phyloP scores from a whole-genome alignment of 2,888 invertebrate species.

The Strigamia crassipes region DNA sequence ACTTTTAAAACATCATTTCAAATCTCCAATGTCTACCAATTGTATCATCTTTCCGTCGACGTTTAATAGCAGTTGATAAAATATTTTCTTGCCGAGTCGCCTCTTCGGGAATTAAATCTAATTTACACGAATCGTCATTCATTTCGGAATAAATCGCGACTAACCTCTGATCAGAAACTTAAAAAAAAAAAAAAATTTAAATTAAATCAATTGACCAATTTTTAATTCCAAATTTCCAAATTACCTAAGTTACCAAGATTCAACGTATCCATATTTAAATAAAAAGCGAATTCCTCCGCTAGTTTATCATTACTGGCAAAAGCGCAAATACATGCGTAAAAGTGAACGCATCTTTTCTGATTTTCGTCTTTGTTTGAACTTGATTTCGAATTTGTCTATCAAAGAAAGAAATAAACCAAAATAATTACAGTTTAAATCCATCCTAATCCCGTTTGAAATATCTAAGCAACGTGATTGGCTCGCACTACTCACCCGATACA shows the following conservation, averaged over 20 bases:
- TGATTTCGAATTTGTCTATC: constrained; percentile 1
- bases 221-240: background rate
- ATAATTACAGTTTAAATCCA: background rate
- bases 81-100: constrained; percentile 50
- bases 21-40: background rate
- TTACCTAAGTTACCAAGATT: constrained; percentile 13
- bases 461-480: too few relatives aligned
- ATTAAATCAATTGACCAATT: background rate
- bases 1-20: background rate
- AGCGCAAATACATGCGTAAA: constrained; percentile 72
- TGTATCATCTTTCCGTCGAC: constrained; percentile 44
- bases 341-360: constrained; percentile 68
- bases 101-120: constrained; percentile 57
- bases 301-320: constrained; percentile 70
- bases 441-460: constrained; percentile 47
- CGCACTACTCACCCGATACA: too few relatives aligned
- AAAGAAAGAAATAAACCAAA: background rate
- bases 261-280: constrained; percentile 62
- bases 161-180: constrained; percentile 43
- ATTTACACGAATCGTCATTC: constrained; percentile 52
- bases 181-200: background rate
- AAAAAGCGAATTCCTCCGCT: constrained; percentile 67
- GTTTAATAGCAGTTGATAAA: background rate
- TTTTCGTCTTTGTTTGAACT: constrained; percentile 50
- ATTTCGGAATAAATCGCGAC: constrained; percentile 43